Evolutionary conservation across 2,888 invertebrate genomes (phyloP), one percentile per base, ranked within the genome.

Genomic region (Nycteola revayana): DNA sequence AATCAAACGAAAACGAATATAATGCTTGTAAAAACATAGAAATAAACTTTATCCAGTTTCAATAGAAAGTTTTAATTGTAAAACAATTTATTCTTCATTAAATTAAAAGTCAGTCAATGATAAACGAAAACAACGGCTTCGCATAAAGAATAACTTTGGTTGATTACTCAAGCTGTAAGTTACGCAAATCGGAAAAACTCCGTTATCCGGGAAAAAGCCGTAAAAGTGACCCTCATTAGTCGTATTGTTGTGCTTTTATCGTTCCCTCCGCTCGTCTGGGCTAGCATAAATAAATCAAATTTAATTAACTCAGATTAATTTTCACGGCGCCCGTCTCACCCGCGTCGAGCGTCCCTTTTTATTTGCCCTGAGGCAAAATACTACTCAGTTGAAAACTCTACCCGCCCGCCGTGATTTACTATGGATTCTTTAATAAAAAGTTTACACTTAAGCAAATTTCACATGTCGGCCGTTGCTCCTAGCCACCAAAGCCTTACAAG

Each of bases 231-330:
- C 78, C 79, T 85, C 82, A 86, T 87, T 86, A 87, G 73, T 49
- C 66, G 71, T 72, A 79, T 84, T 85, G 84, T 86, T 83, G 81
- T 78, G 82, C 80, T 84, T 82, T 86, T 82, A 81, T 66, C 75
- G 77, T 66, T 67, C 72, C 71, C 75, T 66, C 61, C 58, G 55
- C 67, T 64, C 56, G 59, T 61, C 67, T 66, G 60, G 71, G 65
- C 53, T 62, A 72, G 65, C 76, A 87, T 88, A 88, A 87, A 87
- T 88, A 88, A 88, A 85, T 86, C 78, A 87, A 87, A 86, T 85
- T 88, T 88, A 88, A 88, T 88, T 88, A 88, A 87, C 87, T 82
- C 75, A 81, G 83, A 88, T 88, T 88, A 87, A 87, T 88, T 87
- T 86, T 83, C 85, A 75, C 82, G 70, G 76, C 73, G 62, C 72